Conservation (phyloP, 2,113 vertebrate species). For the Aphyosemion australe region DNA sequence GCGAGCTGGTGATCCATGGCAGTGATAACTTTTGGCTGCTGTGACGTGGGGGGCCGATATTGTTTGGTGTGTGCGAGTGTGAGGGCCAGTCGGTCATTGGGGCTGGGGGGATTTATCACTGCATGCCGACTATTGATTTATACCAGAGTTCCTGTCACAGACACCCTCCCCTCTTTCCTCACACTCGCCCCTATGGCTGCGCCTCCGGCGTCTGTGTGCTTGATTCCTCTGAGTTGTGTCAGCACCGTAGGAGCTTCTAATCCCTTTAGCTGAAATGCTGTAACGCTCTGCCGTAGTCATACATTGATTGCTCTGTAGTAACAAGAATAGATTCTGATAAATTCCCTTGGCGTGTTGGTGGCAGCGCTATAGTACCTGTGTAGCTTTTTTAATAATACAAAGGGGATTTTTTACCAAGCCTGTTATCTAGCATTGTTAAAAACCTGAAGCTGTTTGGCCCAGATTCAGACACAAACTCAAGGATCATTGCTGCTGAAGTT, state of each 20-base stretch:
- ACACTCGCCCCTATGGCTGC: not conserved
- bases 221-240: slow-evolving; percentile 43
- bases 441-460: slow-evolving; percentile 5
- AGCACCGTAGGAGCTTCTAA: slow-evolving; percentile 50
- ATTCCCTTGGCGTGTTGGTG: slow-evolving; percentile 5
- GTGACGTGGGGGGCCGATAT: slow-evolving; percentile 67
- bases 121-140: slow-evolving; percentile 74
- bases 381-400: slow-evolving; percentile 6
- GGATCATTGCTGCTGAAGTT: not conserved
- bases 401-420: not conserved
- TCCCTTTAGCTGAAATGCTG: slow-evolving; percentile 49
- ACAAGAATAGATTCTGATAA: slow-evolving; percentile 40
- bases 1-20: slow-evolving; percentile 60
- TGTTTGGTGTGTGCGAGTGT: slow-evolving; percentile 71
- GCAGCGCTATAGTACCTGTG: slow-evolving; percentile 4
- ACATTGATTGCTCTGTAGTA: slow-evolving; percentile 60
- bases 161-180: not conserved
- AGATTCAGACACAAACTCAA: not conserved
- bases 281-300: slow-evolving; percentile 42
- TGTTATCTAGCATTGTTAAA: too few relatives aligned
- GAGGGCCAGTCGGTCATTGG: slow-evolving; percentile 68
- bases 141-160: slow-evolving; percentile 35
- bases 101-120: slow-evolving; percentile 69
- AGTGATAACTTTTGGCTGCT: slow-evolving; percentile 71
- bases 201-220: slow-evolving; percentile 35